Base-by-base conservation (phyloP, 2,797 vertebrate species). In the Girardinus metallicus region DNA sequence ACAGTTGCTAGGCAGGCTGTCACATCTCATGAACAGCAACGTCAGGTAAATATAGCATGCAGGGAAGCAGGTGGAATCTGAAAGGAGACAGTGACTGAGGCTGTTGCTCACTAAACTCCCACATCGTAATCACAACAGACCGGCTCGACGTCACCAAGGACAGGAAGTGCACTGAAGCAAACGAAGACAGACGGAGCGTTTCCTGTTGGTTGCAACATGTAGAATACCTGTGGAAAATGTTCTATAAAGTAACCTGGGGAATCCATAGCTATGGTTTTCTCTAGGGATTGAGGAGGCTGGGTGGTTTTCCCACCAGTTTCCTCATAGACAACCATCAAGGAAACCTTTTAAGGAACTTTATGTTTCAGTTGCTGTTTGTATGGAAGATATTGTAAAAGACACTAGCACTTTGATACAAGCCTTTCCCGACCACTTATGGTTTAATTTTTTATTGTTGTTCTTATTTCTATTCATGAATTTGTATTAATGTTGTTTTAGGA, bases 1-100 rank as follows among this genome's bases (percentile, higher is more conserved):
- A 23, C 36, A 23, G 36, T 41, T 68, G 31, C 34, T 23, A 23
- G 21, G 60, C 39, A 4, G 5, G 46, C 36, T 64, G 36, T 66
- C 29, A 36, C 53, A 78, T 47, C 68, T 76, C 70, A 71, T 18
- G 76, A 47, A 76, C 70, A 76, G 31, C 29, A 55, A 46, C 53
- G 47, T 7, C 6, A 49, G 64, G 46, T 73, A 80, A 26, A 68
- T 26, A 68, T 41, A 68, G 36, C 34, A 41, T n/a, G 23, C 0
- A 23, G 36, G 23, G 66, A 80, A 74, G 71, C 47, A 8, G 64
- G 64, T 66, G 31, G 36, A 11, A 47, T 36, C 47, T 49, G 46
- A 39, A 21, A 13, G 18, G 9, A 77, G 29, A 71, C 41, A 7
- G 11, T 75, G 18, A 70, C 60, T 49, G 71, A 73, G 6, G 34